These are phyloP conservation scores for Tricholaema leucomelas DNA, from an alignment of 2,113 vertebrate species.

Conservation along the genomic window DNA sequence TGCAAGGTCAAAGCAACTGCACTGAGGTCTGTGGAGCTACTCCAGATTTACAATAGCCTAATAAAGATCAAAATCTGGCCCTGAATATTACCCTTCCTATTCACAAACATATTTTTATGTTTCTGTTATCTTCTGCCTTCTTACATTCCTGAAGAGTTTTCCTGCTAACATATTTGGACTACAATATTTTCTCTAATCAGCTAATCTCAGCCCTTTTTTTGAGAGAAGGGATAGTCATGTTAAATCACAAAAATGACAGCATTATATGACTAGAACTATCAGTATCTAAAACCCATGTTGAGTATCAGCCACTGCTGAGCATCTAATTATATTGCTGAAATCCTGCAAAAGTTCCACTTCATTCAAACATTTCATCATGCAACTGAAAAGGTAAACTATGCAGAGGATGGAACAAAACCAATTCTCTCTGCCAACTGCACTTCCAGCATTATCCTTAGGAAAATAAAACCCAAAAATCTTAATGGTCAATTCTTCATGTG, in stretches of 20 bases:
- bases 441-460: not conserved
- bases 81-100: slow-evolving; percentile 28
- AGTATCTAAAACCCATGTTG: not conserved
- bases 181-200: slow-evolving; percentile 32
- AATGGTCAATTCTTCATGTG: not conserved
- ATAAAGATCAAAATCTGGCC: slow-evolving; percentile 68
- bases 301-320: not conserved
- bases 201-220: slow-evolving; percentile 22
- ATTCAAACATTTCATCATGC: not conserved
- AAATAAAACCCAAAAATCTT: not conserved
- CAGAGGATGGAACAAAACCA: not conserved
- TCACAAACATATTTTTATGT: slow-evolving; percentile 32
- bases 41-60: slow-evolving; percentile 43
- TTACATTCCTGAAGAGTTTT: slow-evolving; percentile 56
- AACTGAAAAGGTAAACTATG: not conserved
- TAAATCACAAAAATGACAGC: slow-evolving; percentile 11
- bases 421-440: not conserved
- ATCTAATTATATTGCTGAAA: not conserved
- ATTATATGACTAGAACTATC: not conserved
- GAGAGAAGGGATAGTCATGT: not conserved
- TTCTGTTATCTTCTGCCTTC: slow-evolving; percentile 50
- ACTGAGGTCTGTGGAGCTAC: slow-evolving; percentile 54
- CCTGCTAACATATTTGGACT: slow-evolving; percentile 26
- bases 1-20: slow-evolving; percentile 43
- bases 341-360: slow-evolving; percentile 6